These are phyloP conservation scores for Tipula unca DNA, from an alignment of 2,888 invertebrate species.

Conservation along the genomic window DNA sequence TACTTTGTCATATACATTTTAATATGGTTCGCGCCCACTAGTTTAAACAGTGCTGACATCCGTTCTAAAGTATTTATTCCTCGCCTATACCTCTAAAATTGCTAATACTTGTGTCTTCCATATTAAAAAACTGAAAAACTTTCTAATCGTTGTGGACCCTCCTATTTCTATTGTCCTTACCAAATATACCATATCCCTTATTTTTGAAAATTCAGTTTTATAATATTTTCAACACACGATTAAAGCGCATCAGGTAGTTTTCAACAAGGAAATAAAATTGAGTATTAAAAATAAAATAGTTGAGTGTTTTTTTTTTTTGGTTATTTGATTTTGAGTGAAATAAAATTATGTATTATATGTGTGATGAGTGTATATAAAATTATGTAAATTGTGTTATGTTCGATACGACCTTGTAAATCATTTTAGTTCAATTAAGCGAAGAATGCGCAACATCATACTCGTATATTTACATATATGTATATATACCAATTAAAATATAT, in stretches of 20 bases:
- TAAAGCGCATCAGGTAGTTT: neutral
- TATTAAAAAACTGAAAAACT: neutral
- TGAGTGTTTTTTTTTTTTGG: neutral
- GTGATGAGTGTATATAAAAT: neutral
- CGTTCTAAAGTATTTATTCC: neutral
- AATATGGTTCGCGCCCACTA: too few species aligned
- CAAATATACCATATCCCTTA: neutral
- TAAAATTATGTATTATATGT: neutral
- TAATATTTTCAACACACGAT: neutral
- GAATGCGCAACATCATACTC: neutral
- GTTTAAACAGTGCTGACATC: too few species aligned
- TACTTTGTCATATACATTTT: too few species aligned
- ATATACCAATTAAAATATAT: too few species aligned
- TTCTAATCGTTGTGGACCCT: neutral
- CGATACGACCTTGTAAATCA: neutral
- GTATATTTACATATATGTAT: too few species aligned
- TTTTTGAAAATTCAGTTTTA: neutral
- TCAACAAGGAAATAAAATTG: neutral
- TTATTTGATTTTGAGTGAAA: neutral
- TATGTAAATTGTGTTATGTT: neutral
- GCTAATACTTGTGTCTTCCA: neutral
- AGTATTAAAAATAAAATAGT: neutral
- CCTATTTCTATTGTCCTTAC: neutral
- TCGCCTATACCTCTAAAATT: neutral
- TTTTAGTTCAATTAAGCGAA: neutral